Evolutionary conservation across 2,888 invertebrate species (phyloP).

Genomic region (Amiota mariae): DNA sequence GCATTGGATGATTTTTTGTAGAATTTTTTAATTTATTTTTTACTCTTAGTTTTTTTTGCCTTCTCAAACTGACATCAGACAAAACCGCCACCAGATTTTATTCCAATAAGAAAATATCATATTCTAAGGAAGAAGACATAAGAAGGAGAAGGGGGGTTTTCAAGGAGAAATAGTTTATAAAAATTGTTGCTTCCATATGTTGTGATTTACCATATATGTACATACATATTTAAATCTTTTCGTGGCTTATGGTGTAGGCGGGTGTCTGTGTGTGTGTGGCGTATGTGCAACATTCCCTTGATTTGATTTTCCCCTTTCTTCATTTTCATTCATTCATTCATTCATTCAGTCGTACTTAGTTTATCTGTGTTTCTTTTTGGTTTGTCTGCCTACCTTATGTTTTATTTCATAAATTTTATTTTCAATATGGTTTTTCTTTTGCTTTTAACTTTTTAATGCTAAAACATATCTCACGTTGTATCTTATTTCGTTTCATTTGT

Average conservation of each 20-base stretch:
- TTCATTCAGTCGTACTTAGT: neutral
- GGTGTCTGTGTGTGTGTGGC: conserved; percentile 4
- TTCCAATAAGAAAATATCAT: conserved; percentile 1
- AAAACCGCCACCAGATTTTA: neutral
- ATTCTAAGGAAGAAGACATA: neutral
- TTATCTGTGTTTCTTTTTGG: neutral
- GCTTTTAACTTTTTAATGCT: neutral
- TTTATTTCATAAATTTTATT: conserved; percentile 30
- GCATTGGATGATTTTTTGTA: neutral
- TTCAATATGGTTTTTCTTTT: conserved; percentile 14
- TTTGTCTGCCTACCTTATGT: conserved; percentile 19
- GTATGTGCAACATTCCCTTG: neutral
- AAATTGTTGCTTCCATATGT: neutral
- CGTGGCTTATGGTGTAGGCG: neutral
- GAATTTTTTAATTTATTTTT: conserved; percentile 1
- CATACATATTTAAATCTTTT: neutral
- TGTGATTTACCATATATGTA: neutral
- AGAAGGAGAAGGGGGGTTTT: neutral
- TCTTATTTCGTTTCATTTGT: neutral
- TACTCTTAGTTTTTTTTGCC: neutral
- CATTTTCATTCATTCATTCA: too few relatives aligned
- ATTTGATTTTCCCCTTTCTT: too few relatives aligned
- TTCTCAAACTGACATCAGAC: conserved; percentile 18
- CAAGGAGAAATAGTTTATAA: neutral
- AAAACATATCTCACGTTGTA: neutral